Evolutionary conservation across 2,113 vertebrate species (phyloP).

Genomic region (Crotophaga sulcirostris): DNA sequence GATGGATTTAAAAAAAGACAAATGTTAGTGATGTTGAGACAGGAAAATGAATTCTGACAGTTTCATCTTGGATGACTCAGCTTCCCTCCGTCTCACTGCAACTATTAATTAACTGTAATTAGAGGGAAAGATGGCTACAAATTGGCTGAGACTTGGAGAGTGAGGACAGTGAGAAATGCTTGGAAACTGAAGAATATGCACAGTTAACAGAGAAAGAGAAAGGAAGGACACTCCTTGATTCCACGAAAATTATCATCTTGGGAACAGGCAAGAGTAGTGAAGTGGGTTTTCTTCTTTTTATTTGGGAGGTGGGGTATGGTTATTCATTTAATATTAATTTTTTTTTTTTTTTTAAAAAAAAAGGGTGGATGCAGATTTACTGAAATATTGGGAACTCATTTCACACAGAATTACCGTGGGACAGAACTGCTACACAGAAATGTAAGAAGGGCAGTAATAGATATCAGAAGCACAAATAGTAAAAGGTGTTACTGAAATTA

Average conservation of each 20-base stretch:
- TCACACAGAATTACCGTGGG: not conserved
- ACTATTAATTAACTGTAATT: too few relatives aligned
- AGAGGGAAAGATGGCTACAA: not conserved
- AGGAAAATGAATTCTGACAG: not conserved
- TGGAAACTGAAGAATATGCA: not conserved
- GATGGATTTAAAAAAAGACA: not conserved
- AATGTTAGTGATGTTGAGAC: not conserved
- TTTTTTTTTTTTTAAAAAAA: not conserved
- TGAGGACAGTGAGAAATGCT: fast-evolving
- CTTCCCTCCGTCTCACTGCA: too few relatives aligned
- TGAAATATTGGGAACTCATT: not conserved
- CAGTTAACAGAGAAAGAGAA: not conserved
- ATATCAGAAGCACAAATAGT: not conserved
- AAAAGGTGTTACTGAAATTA: not conserved
- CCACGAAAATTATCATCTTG: not conserved
- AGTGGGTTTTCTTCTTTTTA: too few relatives aligned
- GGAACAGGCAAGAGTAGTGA: not conserved
- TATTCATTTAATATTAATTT: not conserved
- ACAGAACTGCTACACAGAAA: not conserved
- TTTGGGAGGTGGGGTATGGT: fast-evolving
- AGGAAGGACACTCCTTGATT: not conserved
- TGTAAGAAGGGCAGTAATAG: not conserved
- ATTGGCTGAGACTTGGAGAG: not conserved
- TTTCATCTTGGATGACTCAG: not conserved
- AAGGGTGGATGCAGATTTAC: not conserved